phyloP scores from a whole-genome alignment of 2,888 invertebrate genomes.

The Drosophila conformis region DNA sequence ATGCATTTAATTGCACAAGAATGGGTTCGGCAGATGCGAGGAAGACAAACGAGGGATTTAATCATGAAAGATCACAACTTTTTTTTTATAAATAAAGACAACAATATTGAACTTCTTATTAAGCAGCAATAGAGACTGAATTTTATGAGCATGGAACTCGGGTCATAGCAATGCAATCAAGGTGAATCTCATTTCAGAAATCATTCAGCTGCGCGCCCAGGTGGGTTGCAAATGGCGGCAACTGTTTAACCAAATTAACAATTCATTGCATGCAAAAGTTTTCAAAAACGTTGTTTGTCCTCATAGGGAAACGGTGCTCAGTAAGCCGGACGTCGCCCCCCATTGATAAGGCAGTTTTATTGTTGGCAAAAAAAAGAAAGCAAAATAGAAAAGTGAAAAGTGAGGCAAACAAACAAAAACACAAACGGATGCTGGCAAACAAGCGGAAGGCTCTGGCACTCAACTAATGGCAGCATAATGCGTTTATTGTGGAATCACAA shows the following conservation, averaged over 20 bases:
- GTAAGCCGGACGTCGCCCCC: constrained; percentile 30
- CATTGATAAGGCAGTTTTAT: constrained; percentile 61
- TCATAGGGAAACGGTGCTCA: constrained; percentile 18
- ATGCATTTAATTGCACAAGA: neutral
- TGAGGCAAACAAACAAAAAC: constrained; percentile 48
- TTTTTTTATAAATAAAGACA: neutral
- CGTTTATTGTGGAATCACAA: constrained; percentile 77
- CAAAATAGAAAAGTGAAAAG: constrained; percentile 42
- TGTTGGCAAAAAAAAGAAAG: constrained; percentile 48
- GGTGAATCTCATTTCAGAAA: constrained; percentile 57
- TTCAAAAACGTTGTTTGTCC: constrained; percentile 31
- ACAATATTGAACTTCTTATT: constrained; percentile 13
- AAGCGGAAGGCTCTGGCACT: constrained; percentile 79
- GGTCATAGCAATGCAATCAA: constrained; percentile 61
- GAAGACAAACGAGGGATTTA: no score
- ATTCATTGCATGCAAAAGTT: constrained; percentile 73
- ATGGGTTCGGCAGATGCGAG: neutral
- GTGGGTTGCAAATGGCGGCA: constrained; percentile 30
- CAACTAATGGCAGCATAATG: constrained; percentile 80
- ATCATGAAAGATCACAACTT: neutral
- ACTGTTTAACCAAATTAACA: constrained; percentile 76
- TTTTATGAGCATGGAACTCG: constrained; percentile 3
- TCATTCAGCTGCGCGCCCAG: constrained; percentile 38
- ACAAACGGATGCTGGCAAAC: constrained; percentile 77
- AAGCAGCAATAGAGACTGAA: constrained; percentile 13